phyloP scores from a whole-genome alignment of 2,797 vertebrate genomes.

The Cirrhinus molitorella region DNA sequence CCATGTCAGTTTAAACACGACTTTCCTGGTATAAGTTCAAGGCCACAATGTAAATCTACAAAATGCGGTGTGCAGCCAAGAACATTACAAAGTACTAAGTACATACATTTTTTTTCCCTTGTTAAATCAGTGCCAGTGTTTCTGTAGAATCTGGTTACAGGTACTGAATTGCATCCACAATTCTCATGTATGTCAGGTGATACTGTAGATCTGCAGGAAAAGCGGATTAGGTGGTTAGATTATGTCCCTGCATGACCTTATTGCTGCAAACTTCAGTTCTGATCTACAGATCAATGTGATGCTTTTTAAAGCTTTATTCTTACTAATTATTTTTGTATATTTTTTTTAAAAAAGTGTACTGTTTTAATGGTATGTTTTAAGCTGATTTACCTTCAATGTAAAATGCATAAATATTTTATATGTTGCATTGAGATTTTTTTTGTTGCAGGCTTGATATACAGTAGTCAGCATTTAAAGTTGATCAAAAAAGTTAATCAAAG shows the following conservation, averaged over 20 bases:
- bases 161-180: not conserved
- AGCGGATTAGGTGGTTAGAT: conserved; percentile 7
- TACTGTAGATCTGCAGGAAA: not conserved
- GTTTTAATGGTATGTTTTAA: not conserved
- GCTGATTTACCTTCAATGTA: not conserved
- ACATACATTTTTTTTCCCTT: not conserved
- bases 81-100: not conserved
- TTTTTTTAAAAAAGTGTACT: not conserved
- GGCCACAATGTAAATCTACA: not conserved
- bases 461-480: too few relatives aligned
- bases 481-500: too few relatives aligned
- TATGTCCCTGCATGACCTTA: not conserved
- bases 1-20: conserved; percentile 4
- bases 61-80: not conserved
- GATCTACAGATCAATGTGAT: not conserved
- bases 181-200: not conserved
- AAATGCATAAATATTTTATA: not conserved
- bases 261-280: not conserved
- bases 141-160: not conserved
- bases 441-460: too few relatives aligned
- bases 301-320: not conserved
- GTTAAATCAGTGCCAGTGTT: not conserved
- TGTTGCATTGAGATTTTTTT: too few relatives aligned
- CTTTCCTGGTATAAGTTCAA: not conserved
- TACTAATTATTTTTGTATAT: too few relatives aligned